These are phyloP conservation scores for Dromius quadrimaculatus DNA, from an alignment of 2,888 invertebrate species.

Conservation along the genomic window DNA sequence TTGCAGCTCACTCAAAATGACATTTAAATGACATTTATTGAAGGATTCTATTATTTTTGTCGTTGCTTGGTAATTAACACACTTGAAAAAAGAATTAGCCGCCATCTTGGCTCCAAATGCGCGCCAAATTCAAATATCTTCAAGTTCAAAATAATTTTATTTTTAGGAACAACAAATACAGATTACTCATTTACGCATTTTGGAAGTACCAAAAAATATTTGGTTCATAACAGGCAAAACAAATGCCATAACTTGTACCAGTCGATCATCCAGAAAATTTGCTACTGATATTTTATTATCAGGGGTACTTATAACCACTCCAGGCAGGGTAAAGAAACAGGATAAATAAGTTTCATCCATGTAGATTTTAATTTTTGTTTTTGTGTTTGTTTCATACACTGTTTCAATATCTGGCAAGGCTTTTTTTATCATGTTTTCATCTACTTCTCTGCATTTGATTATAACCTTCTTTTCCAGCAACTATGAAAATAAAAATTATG, in stretches of 20 bases:
- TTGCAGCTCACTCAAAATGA: no score
- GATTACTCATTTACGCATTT: background rate
- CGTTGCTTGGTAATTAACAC: no score
- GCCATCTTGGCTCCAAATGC: no score
- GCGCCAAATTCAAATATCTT: no score
- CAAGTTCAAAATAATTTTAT: no score
- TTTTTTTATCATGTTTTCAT: conserved; percentile 3
- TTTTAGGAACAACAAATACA: no score
- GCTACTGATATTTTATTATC: conserved; percentile 14
- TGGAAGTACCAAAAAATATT: conserved; percentile 21
- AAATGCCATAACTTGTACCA: conserved; percentile 23
- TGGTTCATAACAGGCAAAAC: conserved; percentile 27
- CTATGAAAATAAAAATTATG: no score
- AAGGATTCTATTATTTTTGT: no score
- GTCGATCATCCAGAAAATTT: conserved; percentile 26
- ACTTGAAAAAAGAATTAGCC: no score
- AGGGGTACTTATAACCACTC: background rate
- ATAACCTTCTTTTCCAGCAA: conserved; percentile 29
- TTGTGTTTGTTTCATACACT: conserved; percentile 6
- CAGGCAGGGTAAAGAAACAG: background rate
- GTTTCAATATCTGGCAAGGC: background rate
- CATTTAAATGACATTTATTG: no score
- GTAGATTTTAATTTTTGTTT: background rate
- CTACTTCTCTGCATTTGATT: conserved; percentile 27
- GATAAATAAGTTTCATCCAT: conserved; percentile 1